Percentiles rank a stretch among this genome's conserved stretches.
phyloP scores from a whole-genome alignment of 2,888 invertebrate species.

The Vandiemenella viatica region DNA sequence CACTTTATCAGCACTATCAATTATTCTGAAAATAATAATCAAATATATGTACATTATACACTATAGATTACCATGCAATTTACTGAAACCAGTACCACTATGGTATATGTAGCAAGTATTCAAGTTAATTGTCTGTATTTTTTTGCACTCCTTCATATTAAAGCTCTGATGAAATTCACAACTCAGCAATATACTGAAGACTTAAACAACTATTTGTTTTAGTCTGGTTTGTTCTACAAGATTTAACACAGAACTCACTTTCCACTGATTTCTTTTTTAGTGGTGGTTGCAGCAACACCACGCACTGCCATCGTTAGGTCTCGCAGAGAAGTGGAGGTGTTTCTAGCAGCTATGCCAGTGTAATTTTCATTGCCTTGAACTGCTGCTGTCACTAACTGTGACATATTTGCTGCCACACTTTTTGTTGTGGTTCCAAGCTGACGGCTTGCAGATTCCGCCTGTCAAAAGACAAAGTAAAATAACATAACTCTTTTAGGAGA shows the following conservation, averaged over 20 bases:
- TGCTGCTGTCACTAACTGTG: constrained; percentile 74
- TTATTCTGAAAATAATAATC: constrained; percentile 24
- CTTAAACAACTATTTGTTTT: too few species aligned
- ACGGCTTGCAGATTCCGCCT: constrained; percentile 40
- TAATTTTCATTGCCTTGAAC: constrained; percentile 66
- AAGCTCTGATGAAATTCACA: too few species aligned
- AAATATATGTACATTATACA: too few species aligned
- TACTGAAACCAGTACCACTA: too few species aligned
- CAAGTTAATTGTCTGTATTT: too few species aligned
- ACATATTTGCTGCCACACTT: constrained; percentile 66
- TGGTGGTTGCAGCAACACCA: constrained; percentile 59
- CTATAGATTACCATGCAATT: too few species aligned
- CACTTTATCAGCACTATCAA: constrained; percentile 55
- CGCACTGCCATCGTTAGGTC: constrained; percentile 60
- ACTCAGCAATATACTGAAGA: too few species aligned
- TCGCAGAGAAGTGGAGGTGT: constrained; percentile 60
- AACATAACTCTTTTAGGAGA: background rate
- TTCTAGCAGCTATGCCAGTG: constrained; percentile 65
- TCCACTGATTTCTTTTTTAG: constrained; percentile 31
- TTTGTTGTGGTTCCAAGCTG: constrained; percentile 48
- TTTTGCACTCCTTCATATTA: too few species aligned
- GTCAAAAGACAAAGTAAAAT: too few species aligned
- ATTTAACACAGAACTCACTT: background rate
- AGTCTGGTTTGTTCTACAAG: too few species aligned
- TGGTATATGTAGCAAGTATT: too few species aligned